Evolutionary conservation across 2,113 vertebrate species (phyloP).

Genomic region (Heterotis niloticus): DNA sequence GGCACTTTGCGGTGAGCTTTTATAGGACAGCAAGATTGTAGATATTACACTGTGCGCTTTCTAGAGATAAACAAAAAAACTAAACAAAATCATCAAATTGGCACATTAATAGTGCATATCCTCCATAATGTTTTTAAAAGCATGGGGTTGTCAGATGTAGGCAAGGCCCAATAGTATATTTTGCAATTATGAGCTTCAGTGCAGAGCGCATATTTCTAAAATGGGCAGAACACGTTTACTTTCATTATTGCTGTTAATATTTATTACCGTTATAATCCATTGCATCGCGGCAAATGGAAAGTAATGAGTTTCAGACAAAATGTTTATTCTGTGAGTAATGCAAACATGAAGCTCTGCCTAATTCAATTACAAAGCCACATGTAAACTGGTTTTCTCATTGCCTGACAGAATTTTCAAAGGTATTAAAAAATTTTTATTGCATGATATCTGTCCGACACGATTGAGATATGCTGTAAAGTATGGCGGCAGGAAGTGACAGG

Average conservation of each 20-base stretch:
- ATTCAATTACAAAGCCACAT: background rate
- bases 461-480: background rate
- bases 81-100: background rate
- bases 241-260: slow-evolving; percentile 12
- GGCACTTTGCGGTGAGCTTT: background rate
- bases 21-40: background rate
- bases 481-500: background rate
- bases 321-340: background rate
- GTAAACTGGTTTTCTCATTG: background rate
- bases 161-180: background rate
- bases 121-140: background rate
- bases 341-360: background rate
- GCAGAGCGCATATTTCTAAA: background rate
- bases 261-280: too few species aligned
- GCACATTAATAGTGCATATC: background rate
- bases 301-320: background rate
- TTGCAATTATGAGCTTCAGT: background rate
- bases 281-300: background rate
- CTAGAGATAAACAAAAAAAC: background rate
- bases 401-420: background rate
- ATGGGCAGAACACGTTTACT: background rate
- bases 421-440: background rate
- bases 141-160: background rate
- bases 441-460: background rate
- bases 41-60: background rate